phyloP scores from a whole-genome alignment of 2,797 vertebrate species.

The Notolabrus celidotus region DNA sequence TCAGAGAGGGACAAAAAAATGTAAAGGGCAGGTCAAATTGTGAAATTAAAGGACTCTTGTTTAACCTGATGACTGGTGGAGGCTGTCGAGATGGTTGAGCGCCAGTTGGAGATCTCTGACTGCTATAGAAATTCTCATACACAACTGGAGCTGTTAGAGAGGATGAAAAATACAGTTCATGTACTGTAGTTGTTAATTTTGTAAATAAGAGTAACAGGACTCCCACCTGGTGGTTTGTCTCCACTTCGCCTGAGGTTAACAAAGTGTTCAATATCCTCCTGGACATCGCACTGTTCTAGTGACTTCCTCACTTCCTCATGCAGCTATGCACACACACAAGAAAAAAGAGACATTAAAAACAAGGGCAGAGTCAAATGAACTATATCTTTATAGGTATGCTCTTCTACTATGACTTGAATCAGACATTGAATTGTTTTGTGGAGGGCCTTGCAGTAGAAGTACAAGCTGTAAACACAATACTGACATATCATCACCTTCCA shows the following conservation, averaged over 20 bases:
- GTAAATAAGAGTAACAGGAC: background rate
- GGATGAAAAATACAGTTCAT: background rate
- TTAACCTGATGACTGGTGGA: slow-evolving; percentile 72
- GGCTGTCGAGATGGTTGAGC: slow-evolving; percentile 37
- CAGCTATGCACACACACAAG: slow-evolving; percentile 79
- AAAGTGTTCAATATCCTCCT: slow-evolving; percentile 93
- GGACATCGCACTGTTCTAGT: slow-evolving; percentile 92
- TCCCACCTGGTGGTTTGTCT: slow-evolving; percentile 89
- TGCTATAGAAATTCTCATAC: slow-evolving; percentile 95
- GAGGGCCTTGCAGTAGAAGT: background rate
- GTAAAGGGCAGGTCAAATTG: background rate
- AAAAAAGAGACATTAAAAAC: slow-evolving; percentile 12
- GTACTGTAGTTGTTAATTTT: slow-evolving; percentile 3
- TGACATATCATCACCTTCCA: background rate
- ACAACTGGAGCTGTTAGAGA: slow-evolving; percentile 83
- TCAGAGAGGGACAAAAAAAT: background rate
- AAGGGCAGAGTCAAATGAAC: background rate
- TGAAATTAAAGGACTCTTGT: background rate
- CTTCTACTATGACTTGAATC: background rate
- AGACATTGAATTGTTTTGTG: background rate
- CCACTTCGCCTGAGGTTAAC: slow-evolving; percentile 90
- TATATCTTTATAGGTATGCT: background rate
- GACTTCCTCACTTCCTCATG: slow-evolving; percentile 94
- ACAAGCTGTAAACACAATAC: no score
- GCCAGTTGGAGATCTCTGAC: slow-evolving; percentile 78